A percentile compares a stretch with the other conserved stretches of the same genome.
phyloP scores from a whole-genome alignment of 2,113 vertebrate species.

The Colistium nudipinnis region DNA sequence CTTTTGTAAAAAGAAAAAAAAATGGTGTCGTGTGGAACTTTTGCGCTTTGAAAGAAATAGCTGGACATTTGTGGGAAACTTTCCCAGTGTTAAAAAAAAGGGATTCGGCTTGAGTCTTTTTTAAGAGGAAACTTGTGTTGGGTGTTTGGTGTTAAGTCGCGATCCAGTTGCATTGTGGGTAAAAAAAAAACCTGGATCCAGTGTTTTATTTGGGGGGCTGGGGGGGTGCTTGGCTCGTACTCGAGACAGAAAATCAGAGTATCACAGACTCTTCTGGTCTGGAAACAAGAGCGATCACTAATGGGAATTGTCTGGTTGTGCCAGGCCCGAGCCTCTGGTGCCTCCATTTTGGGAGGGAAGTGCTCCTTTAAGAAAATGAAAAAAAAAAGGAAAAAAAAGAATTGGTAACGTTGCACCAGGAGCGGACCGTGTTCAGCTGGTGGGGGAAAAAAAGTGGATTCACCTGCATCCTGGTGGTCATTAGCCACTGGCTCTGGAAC shows the following conservation, averaged over 20 bases:
- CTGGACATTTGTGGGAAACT: too few species aligned
- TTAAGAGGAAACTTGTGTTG: background rate
- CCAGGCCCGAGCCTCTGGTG: too few species aligned
- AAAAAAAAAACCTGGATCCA: background rate
- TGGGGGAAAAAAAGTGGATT: background rate
- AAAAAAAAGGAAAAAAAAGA: too few species aligned
- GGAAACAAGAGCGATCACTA: background rate
- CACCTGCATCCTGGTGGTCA: slow-evolving; percentile 4
- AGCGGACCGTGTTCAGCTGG: background rate
- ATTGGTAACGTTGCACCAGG: too few species aligned
- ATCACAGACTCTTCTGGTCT: background rate
- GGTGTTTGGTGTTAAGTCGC: background rate
- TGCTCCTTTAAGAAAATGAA: background rate
- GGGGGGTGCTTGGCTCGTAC: background rate
- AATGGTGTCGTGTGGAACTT: too few species aligned
- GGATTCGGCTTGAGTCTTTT: too few species aligned
- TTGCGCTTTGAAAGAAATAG: background rate
- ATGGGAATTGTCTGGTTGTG: too few species aligned
- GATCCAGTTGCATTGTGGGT: slow-evolving; percentile 13
- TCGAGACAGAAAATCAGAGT: background rate
- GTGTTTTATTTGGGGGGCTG: too few species aligned
- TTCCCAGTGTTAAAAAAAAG: too few species aligned
- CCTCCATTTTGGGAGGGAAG: too few species aligned
- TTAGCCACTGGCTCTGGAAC: background rate
- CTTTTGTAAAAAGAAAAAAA: too few species aligned